Percentiles rank a stretch among this genome's conserved stretches.
These are phyloP conservation scores for Triplophysa bombifrons DNA, from an alignment of 2,797 vertebrate genomes.

Conservation along the genomic window DNA sequence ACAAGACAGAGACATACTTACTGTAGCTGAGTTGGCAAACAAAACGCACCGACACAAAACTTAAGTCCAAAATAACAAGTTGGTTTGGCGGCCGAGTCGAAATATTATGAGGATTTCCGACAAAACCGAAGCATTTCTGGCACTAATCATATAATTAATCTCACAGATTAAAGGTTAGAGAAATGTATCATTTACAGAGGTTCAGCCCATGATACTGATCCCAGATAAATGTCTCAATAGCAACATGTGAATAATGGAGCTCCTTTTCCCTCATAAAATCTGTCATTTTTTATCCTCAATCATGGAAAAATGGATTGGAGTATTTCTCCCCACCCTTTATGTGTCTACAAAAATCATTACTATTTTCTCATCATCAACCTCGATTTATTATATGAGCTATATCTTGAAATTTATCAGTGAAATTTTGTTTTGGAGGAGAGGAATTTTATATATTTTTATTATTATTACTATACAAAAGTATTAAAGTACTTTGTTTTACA, in stretches of 20 bases:
- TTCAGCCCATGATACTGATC: slow-evolving; percentile 54
- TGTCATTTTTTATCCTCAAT: slow-evolving; percentile 55
- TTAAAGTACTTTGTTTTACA: slow-evolving; percentile 24
- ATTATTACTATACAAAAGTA: slow-evolving; percentile 13
- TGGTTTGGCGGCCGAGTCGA: slow-evolving; percentile 36
- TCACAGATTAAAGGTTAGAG: slow-evolving; percentile 61
- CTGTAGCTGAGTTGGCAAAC: slow-evolving; percentile 33
- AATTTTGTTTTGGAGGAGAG: slow-evolving; percentile 15
- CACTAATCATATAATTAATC: slow-evolving; percentile 62
- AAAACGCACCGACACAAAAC: slow-evolving; percentile 48
- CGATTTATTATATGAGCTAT: not conserved
- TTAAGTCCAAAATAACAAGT: slow-evolving; percentile 56
- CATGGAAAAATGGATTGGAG: slow-evolving; percentile 52
- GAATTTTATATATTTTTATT: not conserved
- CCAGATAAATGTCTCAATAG: slow-evolving; percentile 56
- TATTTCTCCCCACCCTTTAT: slow-evolving; percentile 50
- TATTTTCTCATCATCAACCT: slow-evolving; percentile 16
- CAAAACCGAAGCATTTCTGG: slow-evolving; percentile 38
- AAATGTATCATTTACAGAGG: slow-evolving; percentile 57
- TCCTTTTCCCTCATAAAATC: slow-evolving; percentile 63
- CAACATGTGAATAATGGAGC: slow-evolving; percentile 60
- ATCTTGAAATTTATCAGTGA: not conserved
- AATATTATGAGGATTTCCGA: slow-evolving; percentile 55
- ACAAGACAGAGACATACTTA: slow-evolving; percentile 39
- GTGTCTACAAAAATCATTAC: slow-evolving; percentile 39